Base-by-base conservation (phyloP, 2,888 invertebrate species). In the Embidobia sp. region DNA sequence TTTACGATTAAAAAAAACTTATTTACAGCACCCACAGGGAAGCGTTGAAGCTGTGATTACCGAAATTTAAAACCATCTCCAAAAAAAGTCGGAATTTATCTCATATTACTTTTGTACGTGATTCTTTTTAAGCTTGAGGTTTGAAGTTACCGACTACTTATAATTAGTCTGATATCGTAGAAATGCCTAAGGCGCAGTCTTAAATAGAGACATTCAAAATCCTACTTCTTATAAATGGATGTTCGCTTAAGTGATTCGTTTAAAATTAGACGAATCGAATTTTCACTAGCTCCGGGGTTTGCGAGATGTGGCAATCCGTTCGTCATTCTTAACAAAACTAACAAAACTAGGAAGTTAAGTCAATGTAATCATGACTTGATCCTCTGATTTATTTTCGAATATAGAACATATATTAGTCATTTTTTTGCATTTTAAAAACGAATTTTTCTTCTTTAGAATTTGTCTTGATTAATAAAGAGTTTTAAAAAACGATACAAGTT, bases 131-230 rank as follows among this genome's bases (percentile, higher is more conserved):
- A 69, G 69, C 53, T 48, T 8, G 33, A 13, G 63, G 69, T 57
- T 55, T 69, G 31, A 18, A 61, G 18, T 29, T 33, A 13, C 46
- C 18, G 13, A 42, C 55, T 55, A 40, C 33, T 31, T 57, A 57
- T 69, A 75, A 75, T 69, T 75, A 75, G 55, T 55, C 10, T 26
- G 48, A 59, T 55, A 48, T 55, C 4, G 29, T 18, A 42, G 33
- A 53, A 75, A 63, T 40, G 40, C 26, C 10, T 26, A 64, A 63
- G 51, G 48, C 46, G 46, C 19, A 3, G 40, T 51, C 55, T 11
- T 55, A 59, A 49, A 75, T 69, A 69, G 69, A 57, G 44, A 63
- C 59, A 29, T 57, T 48, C 31, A 44, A 48, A 57, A 57, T 67
- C 48, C 31, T 33, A 27, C 55, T 55, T 37, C 53, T 35, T 49